Evolutionary conservation across 2,888 invertebrate species (phyloP), one percentile per base, ranked within the genome.

Genomic region (Ochropleura plecta): DNA sequence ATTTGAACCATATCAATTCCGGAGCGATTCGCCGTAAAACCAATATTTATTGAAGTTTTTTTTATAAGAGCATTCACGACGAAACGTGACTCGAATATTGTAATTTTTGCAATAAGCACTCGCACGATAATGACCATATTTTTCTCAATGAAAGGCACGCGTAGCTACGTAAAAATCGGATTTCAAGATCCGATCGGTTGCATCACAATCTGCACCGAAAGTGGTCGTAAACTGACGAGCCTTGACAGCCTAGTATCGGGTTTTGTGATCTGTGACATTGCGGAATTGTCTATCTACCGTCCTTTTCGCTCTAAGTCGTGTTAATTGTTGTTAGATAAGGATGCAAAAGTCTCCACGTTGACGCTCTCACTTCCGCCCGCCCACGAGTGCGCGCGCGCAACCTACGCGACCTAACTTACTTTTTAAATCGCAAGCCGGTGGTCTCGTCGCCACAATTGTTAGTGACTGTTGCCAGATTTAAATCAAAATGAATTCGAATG

Each of bases 311-410:
- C 94, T 86, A 86, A 90, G 85, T 86, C 74, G 72, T 79, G 84
- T 89, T 91, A 88, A 86, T 86, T 84, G 80, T 81, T 76, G 96
- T 91, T 93, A 95, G 95, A 96, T 91, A 93, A 94, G 92, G 96
- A 95, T 84, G 90, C 89, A 85, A 88, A 89, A 82, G 90, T 89
- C 89, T 89, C 90, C 91, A 90, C 91, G 89, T 90, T 91, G 92
- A 89, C 91, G 94, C 96, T 96, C 95, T 96, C 95, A 96, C 96
- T 96, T 96, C 96, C 96, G 96, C 93, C 96, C 96, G 95, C 96
- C 96, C 92, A 96, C 96, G 93, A 88, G 64, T 62, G 57, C 86
- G 81, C 91, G 87, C 89, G 91, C 92, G 92, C 94, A 92, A 91
- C 95, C 96, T 92, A 96, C 96, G 95, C 95, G 87, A 85, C 85